phyloP scores from a whole-genome alignment of 2,888 invertebrate genomes.

The Sceliomorpha sp. region DNA sequence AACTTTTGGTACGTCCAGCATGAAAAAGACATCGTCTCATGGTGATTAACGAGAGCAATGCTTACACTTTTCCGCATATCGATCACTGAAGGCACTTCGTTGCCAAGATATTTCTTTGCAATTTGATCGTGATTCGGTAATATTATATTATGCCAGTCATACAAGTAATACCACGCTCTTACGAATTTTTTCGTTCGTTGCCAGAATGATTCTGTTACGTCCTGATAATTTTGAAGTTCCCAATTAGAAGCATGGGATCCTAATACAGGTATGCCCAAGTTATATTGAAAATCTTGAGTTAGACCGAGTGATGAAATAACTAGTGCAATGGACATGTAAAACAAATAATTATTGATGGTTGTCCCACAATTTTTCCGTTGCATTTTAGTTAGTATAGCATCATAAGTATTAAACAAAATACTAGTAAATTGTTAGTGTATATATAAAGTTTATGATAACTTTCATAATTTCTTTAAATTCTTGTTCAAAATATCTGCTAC shows the following conservation, averaged over 20 bases:
- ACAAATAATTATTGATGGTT: too few species aligned
- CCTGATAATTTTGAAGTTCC: conserved; percentile 36
- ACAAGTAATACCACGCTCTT: conserved; percentile 6
- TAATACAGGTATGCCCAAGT: conserved; percentile 21
- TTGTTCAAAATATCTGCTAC: too few species aligned
- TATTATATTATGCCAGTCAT: neutral
- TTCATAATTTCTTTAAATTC: too few species aligned
- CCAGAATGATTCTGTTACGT: conserved; percentile 36
- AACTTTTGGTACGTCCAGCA: too few species aligned
- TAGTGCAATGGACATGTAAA: too few species aligned
- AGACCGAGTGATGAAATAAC: too few species aligned
- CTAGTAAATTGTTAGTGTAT: too few species aligned
- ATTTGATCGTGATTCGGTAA: conserved; percentile 20
- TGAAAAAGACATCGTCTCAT: conserved; percentile 5
- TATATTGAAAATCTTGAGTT: conserved; percentile 11
- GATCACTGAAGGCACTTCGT: conserved; percentile 28
- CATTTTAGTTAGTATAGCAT: too few species aligned
- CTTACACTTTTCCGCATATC: conserved; percentile 52
- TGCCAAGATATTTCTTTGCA: conserved; percentile 28
- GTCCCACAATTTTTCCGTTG: too few species aligned
- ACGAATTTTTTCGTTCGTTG: conserved; percentile 46
- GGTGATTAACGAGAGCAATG: conserved; percentile 45
- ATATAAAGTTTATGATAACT: too few species aligned
- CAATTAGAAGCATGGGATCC: conserved; percentile 53
- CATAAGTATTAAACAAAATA: too few species aligned